phyloP scores from a whole-genome alignment of 2,888 invertebrate genomes.

The Drosophila formosana region DNA sequence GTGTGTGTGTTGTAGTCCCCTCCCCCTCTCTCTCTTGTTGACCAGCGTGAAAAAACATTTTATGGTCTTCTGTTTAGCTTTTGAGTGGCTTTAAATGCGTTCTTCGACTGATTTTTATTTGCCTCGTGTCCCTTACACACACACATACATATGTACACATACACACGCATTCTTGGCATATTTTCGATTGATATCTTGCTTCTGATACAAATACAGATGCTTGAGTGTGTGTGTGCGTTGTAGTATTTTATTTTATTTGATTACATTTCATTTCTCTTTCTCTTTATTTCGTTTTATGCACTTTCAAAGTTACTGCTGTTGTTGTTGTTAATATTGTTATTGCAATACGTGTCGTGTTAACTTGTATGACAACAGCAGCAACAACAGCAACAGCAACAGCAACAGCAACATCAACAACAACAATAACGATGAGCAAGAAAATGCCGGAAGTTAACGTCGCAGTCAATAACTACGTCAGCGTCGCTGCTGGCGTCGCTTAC shows the following conservation, averaged over 20 bases:
- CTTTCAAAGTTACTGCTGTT: constrained; percentile 32
- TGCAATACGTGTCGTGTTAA: constrained; percentile 56
- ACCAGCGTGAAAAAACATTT: constrained; percentile 66
- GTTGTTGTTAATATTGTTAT: constrained; percentile 46
- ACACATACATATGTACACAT: background rate
- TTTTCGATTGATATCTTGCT: constrained; percentile 62
- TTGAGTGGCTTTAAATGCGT: constrained; percentile 75
- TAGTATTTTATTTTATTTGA: constrained; percentile 32
- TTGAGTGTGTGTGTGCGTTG: background rate
- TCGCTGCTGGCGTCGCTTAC: constrained; percentile 33
- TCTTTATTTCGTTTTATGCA: constrained; percentile 36
- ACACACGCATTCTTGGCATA: constrained; percentile 62
- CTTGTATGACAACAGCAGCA: constrained; percentile 38
- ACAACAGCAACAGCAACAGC: constrained; percentile 1
- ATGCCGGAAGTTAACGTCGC: constrained; percentile 71
- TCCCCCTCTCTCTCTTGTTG: background rate
- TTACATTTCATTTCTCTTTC: constrained; percentile 35
- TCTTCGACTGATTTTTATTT: constrained; percentile 72
- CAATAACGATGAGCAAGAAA: constrained; percentile 64
- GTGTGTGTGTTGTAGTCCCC: constrained; percentile 18
- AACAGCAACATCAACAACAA: background rate
- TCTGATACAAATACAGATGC: background rate
- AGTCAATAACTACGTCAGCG: constrained; percentile 46
- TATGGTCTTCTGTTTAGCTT: constrained; percentile 69
- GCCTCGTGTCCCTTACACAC: constrained; percentile 37